phyloP scores from a whole-genome alignment of 2,888 invertebrate species.

The Coenonympha arcania region DNA sequence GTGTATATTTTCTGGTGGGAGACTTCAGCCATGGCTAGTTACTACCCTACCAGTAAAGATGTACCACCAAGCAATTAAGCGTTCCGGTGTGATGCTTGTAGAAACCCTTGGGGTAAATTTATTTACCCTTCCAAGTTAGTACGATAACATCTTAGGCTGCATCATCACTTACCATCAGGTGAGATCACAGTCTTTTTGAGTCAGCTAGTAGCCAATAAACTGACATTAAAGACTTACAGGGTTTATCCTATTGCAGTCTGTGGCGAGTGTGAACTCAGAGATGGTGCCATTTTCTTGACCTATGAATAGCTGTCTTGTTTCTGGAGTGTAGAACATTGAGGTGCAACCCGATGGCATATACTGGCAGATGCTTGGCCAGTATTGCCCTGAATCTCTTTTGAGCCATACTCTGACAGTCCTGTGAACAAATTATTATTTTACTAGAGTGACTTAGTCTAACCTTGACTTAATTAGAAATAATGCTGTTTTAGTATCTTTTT shows the following conservation, averaged over 20 bases:
- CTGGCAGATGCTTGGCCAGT: conserved; percentile 99
- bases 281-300: conserved; percentile 96
- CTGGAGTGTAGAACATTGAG: conserved; percentile 88
- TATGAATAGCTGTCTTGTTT: conserved; percentile 91
- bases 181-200: too few species aligned
- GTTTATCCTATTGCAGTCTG: conserved; percentile 95
- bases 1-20: too few species aligned
- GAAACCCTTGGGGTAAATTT: too few species aligned
- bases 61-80: too few species aligned
- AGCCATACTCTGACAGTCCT: conserved; percentile 98
- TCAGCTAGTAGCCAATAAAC: neutral
- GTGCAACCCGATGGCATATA: conserved; percentile 95
- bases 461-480: too few species aligned
- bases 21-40: too few species aligned
- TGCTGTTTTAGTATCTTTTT: too few species aligned
- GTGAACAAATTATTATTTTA: neutral
- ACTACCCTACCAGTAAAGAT: too few species aligned
- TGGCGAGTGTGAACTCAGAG: conserved; percentile 90
- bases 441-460: neutral
- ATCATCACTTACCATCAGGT: too few species aligned
- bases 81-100: too few species aligned
- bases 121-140: too few species aligned
- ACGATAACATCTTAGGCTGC: too few species aligned
- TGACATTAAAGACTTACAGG: conserved; percentile 71
- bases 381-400: conserved; percentile 97